Evolutionary conservation across 2,888 invertebrate genomes (phyloP).

Genomic region (Cryptocheilus praepositus): DNA sequence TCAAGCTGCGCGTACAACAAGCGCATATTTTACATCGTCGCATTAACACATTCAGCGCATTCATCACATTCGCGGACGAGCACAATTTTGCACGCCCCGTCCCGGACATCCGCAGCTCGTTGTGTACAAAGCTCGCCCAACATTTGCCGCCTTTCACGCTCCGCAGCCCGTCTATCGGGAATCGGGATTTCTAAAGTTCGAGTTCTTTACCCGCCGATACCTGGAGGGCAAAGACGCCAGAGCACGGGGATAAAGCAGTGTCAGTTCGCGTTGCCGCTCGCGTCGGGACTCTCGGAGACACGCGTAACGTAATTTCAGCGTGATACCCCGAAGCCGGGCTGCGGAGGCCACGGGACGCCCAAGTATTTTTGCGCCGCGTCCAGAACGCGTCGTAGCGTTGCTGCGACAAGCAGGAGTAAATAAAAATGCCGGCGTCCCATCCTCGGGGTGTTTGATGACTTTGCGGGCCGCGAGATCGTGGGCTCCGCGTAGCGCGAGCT

Average conservation of each 20-base stretch:
- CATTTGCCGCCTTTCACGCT: conserved; percentile 21
- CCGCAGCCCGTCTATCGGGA: conserved; percentile 22
- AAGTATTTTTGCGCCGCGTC: conserved; percentile 1
- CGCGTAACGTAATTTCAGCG: conserved; percentile 13
- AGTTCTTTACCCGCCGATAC: conserved; percentile 20
- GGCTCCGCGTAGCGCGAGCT: not conserved
- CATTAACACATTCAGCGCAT: no score
- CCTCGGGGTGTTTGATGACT: conserved; percentile 12
- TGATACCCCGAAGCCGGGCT: conserved; percentile 4
- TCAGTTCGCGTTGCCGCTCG: no score
- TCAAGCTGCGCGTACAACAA: no score
- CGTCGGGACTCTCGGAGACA: not conserved
- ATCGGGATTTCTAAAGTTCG: conserved; percentile 25
- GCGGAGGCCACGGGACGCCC: not conserved
- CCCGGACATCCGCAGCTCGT: no score
- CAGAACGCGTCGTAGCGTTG: not conserved
- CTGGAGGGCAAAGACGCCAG: not conserved
- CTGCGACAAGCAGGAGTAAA: conserved; percentile 6
- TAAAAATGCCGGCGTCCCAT: conserved; percentile 1
- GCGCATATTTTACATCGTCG: no score
- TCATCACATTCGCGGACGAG: no score
- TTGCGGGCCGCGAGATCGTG: conserved; percentile 11
- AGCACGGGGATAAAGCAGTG: no score
- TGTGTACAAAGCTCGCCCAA: conserved; percentile 4
- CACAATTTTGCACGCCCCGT: no score